Evolutionary conservation across 2,888 invertebrate species (phyloP).

Genomic region (Blera fallax): DNA sequence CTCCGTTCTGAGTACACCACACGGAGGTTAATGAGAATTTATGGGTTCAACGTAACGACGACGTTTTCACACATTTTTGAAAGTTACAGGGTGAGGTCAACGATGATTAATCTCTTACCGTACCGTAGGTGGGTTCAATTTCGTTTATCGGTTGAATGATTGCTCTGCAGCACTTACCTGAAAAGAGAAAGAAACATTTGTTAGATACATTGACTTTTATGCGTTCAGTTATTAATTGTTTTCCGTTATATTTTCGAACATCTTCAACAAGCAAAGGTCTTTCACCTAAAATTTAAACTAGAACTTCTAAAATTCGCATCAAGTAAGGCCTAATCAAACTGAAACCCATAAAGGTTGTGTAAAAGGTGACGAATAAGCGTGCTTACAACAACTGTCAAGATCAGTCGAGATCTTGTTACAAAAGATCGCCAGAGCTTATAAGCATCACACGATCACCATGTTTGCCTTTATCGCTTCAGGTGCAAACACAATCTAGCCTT

Average conservation of each 20-base stretch:
- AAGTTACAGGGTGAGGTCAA: conserved; percentile 24
- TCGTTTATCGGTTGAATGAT: conserved; percentile 61
- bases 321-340: too few species aligned
- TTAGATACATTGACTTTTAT: conserved; percentile 53
- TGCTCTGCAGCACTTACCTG: conserved; percentile 66
- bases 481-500: too few species aligned
- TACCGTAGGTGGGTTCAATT: conserved; percentile 47
- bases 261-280: background rate
- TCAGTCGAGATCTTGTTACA: too few species aligned
- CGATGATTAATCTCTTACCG: conserved; percentile 67
- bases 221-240: background rate
- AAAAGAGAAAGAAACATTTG: conserved; percentile 39
- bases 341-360: too few species aligned
- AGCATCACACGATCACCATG: too few species aligned
- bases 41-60: conserved; percentile 58
- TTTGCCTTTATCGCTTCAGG: too few species aligned
- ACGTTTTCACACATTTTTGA: conserved; percentile 13
- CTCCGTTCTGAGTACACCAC: conserved; percentile 21
- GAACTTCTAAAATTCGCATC: too few species aligned
- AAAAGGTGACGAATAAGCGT: too few species aligned
- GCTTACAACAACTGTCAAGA: too few species aligned
- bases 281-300: too few species aligned
- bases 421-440: too few species aligned
- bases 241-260: background rate
- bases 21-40: conserved; percentile 69